phyloP scores from a whole-genome alignment of 2,888 invertebrate genomes.

The Drosophila anomelani region DNA sequence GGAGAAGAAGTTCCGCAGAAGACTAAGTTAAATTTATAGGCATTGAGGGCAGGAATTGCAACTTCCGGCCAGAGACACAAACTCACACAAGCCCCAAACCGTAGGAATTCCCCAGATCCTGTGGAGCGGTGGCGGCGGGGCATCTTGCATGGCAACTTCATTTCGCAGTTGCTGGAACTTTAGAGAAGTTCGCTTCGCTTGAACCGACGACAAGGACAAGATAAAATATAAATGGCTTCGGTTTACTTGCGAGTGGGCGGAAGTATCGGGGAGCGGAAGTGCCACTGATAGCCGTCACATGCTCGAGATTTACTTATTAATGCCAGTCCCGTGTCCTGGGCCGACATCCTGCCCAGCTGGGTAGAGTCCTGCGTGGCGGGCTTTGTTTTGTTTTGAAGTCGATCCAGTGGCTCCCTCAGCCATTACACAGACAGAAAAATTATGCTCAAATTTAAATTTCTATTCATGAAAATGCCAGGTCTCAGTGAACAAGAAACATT shows the following conservation, averaged over 20 bases:
- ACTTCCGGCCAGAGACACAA: constrained; percentile 62
- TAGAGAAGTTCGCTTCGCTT: constrained; percentile 59
- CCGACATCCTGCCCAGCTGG: constrained; percentile 62
- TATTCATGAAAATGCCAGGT: not conserved
- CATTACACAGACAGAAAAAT: not conserved
- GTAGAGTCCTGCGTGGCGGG: constrained; percentile 23
- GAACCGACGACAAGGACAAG: constrained; percentile 56
- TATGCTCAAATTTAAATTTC: not conserved
- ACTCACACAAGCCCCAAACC: constrained; percentile 18
- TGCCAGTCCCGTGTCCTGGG: constrained; percentile 59
- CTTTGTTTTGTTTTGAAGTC: constrained; percentile 69
- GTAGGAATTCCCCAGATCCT: constrained; percentile 30
- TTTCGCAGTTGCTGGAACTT: constrained; percentile 62
- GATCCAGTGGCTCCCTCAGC: constrained; percentile 15
- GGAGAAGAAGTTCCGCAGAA: constrained; percentile 51
- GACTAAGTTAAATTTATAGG: constrained; percentile 77
- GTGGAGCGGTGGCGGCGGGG: constrained; percentile 8
- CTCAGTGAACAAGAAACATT: not conserved
- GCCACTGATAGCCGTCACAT: constrained; percentile 79
- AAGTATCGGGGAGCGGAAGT: constrained; percentile 56
- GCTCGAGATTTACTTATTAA: constrained; percentile 78
- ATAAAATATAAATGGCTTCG: constrained; percentile 78
- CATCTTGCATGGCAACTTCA: constrained; percentile 47
- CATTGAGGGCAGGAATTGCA: constrained; percentile 73
- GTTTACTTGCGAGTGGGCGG: constrained; percentile 50